Percentiles rank a stretch among this genome's conserved stretches.
These are phyloP conservation scores for Zosterops japonicus DNA, from an alignment of 2,113 vertebrate genomes.

Conservation along the genomic window DNA sequence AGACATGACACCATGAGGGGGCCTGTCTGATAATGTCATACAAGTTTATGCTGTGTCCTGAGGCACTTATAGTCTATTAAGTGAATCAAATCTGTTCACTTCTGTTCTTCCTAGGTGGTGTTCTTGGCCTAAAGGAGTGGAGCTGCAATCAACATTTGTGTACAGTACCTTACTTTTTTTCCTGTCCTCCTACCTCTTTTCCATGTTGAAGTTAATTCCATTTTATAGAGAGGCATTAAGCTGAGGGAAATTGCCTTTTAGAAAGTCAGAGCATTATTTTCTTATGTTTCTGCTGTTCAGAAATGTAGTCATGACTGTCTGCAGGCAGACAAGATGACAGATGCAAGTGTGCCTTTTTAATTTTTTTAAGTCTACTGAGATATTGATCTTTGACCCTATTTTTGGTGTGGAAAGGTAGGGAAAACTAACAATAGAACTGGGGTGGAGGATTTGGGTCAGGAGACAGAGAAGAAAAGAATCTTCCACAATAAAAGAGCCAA, in stretches of 20 bases:
- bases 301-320: not conserved
- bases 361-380: not conserved
- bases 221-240: not conserved
- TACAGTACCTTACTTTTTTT: not conserved
- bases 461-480: not conserved
- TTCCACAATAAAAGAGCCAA: not conserved
- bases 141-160: constrained; percentile 8
- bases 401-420: not conserved
- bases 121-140: constrained; percentile 39
- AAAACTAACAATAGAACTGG: not conserved
- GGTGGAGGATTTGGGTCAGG: not conserved
- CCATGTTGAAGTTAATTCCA: not conserved
- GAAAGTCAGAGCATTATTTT: not conserved
- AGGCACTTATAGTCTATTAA: constrained; percentile 77
- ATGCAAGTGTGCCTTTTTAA: not conserved
- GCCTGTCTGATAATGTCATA: constrained; percentile 77
- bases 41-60: constrained; percentile 76
- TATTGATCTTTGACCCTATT: not conserved
- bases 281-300: not conserved
- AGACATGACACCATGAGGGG: constrained; percentile 65
- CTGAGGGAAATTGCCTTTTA: not conserved
- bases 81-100: constrained; percentile 65
- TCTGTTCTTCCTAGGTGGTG: constrained; percentile 54
- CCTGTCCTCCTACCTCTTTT: not conserved
- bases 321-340: not conserved